Conservation (phyloP, 2,113 vertebrate species). For the Bagarius yarrelli region DNA sequence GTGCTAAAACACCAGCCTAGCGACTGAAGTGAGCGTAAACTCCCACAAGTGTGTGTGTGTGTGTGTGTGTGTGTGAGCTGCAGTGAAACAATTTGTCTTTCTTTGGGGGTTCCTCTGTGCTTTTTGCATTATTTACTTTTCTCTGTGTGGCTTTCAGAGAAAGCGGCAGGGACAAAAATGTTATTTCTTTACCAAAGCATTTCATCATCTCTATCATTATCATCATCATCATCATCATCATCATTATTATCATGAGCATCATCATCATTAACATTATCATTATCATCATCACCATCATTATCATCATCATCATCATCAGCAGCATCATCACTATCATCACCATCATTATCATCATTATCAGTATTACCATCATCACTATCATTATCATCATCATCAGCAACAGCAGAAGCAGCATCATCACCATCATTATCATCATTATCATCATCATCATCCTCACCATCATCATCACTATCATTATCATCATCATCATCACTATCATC, state of each 20-base stretch:
- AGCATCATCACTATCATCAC: too few species aligned
- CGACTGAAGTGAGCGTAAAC: neutral
- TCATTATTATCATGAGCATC: neutral
- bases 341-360: too few species aligned
- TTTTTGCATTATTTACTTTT: neutral
- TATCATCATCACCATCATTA: too few species aligned
- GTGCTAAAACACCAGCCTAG: slow-evolving; percentile 38
- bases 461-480: neutral
- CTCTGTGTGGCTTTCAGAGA: neutral
- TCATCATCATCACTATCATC: neutral
- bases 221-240: too few species aligned
- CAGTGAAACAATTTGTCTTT: neutral
- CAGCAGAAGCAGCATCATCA: neutral
- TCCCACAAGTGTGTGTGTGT: neutral
- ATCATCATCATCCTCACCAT: neutral
- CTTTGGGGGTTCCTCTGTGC: neutral
- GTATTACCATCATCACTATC: too few species aligned
- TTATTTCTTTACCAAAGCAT: neutral
- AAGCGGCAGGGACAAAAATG: neutral
- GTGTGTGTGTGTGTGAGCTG: neutral
- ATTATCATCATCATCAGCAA: neutral
- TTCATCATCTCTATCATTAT: neutral
- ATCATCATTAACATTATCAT: too few species aligned
- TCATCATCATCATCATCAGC: too few species aligned
- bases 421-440: neutral